phyloP scores from a whole-genome alignment of 2,888 invertebrate species.

The Scaptomyza caliginosa region DNA sequence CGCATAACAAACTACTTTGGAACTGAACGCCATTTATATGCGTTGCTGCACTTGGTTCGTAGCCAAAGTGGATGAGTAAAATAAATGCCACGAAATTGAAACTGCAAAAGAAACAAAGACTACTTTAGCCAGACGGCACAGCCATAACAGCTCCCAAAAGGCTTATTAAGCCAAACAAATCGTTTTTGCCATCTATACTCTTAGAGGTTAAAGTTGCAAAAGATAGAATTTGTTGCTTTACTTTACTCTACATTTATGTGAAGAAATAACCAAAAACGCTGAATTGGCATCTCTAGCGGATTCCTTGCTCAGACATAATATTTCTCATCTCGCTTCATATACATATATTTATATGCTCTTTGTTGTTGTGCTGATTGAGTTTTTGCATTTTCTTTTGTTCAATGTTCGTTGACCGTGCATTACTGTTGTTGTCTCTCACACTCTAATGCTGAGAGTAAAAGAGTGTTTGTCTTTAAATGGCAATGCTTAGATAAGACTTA shows the following conservation, averaged over 20 bases:
- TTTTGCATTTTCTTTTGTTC: slow-evolving; percentile 39
- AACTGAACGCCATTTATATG: slow-evolving; percentile 69
- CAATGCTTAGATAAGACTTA: no score
- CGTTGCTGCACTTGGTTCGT: slow-evolving; percentile 50
- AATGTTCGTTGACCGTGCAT: slow-evolving; percentile 36
- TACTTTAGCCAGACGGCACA: slow-evolving; percentile 15
- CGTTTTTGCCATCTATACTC: slow-evolving; percentile 25
- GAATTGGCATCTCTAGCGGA: background rate
- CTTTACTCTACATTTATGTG: no score
- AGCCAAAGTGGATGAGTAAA: slow-evolving; percentile 21
- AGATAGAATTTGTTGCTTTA: background rate
- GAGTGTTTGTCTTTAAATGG: no score
- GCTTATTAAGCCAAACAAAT: slow-evolving; percentile 49
- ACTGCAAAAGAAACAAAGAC: slow-evolving; percentile 54
- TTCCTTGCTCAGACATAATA: background rate
- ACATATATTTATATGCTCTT: background rate
- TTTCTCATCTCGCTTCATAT: background rate
- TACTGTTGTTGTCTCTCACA: background rate
- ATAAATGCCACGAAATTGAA: slow-evolving; percentile 67
- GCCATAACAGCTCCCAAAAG: slow-evolving; percentile 59
- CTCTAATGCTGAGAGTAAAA: background rate
- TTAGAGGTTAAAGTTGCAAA: background rate
- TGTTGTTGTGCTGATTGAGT: slow-evolving; percentile 43
- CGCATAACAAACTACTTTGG: slow-evolving; percentile 53
- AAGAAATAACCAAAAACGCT: no score